phyloP scores from a whole-genome alignment of 1,140 invertebrate species.

The Meloidogyne exigua region DNA sequence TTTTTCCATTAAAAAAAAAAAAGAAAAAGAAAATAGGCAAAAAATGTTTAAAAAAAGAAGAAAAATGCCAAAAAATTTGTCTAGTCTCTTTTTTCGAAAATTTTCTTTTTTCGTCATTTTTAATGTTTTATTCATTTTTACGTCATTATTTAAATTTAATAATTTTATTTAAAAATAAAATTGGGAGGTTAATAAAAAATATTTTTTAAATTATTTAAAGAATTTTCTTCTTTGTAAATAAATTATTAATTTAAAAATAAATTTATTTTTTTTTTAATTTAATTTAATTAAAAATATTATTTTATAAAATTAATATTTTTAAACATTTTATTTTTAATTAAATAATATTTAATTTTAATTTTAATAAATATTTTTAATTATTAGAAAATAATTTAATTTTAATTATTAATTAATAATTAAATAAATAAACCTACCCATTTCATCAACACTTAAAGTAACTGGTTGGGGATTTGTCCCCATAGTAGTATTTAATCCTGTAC shows the following conservation, averaged over 20 bases:
- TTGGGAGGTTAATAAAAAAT: too few relatives aligned
- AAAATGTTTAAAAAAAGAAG: background rate
- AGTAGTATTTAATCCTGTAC: too few relatives aligned
- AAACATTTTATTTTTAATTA: too few relatives aligned
- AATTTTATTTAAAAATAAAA: too few relatives aligned
- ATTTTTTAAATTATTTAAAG: too few relatives aligned
- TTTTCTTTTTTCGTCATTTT: background rate
- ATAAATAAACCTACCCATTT: conserved; percentile 28
- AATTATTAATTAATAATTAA: background rate
- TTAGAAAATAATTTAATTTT: too few relatives aligned
- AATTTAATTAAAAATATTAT: too few relatives aligned
- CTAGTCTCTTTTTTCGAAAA: background rate
- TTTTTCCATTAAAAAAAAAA: background rate
- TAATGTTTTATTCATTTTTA: background rate
- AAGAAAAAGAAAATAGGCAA: background rate
- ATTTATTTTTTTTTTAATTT: too few relatives aligned
- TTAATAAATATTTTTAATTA: background rate
- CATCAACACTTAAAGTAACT: conserved; percentile 24
- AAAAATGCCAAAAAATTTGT: conserved; percentile 1
- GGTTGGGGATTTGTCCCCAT: background rate
- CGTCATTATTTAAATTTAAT: background rate
- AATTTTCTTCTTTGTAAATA: too few relatives aligned
- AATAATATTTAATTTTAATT: too few relatives aligned
- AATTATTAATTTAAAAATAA: too few relatives aligned
- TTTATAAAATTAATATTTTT: too few relatives aligned